phyloP scores from a whole-genome alignment of 2,113 vertebrate species.

The Gasterosteus aculeatus region DNA sequence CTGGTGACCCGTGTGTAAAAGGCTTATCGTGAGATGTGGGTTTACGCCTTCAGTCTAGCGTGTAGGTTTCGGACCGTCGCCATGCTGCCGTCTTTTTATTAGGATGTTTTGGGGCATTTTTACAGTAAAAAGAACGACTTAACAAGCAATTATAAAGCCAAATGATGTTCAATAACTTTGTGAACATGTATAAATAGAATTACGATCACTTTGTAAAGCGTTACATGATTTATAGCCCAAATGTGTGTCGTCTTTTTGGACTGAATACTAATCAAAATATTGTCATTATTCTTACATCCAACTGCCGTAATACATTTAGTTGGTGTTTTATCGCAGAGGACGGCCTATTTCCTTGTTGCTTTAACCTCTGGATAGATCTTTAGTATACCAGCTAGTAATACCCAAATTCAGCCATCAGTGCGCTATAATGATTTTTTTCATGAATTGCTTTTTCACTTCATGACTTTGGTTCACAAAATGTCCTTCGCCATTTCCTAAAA shows the following conservation, averaged over 20 bases:
- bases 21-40: conserved; percentile 31
- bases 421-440: neutral
- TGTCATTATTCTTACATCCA: neutral
- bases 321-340: neutral
- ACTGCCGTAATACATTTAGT: neutral
- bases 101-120: neutral
- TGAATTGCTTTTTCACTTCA: neutral
- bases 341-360: neutral
- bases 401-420: neutral
- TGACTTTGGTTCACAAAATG: neutral
- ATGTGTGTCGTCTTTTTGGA: neutral
- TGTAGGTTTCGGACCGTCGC: neutral
- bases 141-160: neutral
- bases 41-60: neutral
- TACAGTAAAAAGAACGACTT: neutral
- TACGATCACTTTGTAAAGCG: neutral
- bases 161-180: neutral
- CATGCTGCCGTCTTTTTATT: neutral
- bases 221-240: too few species aligned
- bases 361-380: neutral
- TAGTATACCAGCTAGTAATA: neutral
- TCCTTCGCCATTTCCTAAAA: neutral
- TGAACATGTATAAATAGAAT: neutral
- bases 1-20: conserved; percentile 58
- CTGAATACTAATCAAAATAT: neutral